A percentile compares a stretch with the other conserved stretches of the same genome.
Conservation (phyloP, 2,888 invertebrate species). For the Cryptocephalus primarius region DNA sequence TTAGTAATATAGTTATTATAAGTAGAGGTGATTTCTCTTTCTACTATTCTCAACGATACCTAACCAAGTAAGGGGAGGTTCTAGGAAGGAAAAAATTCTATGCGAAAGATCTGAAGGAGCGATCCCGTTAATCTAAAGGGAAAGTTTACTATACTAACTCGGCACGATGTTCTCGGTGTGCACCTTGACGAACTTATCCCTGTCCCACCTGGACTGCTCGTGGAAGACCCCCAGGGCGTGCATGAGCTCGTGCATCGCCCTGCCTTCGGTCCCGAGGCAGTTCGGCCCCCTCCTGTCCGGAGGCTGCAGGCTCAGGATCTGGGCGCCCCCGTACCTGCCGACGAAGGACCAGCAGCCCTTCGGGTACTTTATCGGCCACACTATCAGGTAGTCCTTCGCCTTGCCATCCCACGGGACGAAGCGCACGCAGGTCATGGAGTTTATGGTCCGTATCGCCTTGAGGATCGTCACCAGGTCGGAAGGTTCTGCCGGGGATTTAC, state of each 20-base stretch:
- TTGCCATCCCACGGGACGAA: slow-evolving; percentile 56
- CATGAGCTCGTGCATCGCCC: slow-evolving; percentile 71
- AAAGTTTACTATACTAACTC: slow-evolving; percentile 32
- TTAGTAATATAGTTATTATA: too few species aligned
- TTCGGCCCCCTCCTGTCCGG: slow-evolving; percentile 50
- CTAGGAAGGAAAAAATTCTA: too few species aligned
- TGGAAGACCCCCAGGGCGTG: slow-evolving; percentile 75
- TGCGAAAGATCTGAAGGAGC: too few species aligned
- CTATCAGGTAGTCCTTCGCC: slow-evolving; percentile 49
- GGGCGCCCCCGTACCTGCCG: slow-evolving; percentile 61
- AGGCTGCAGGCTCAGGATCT: slow-evolving; percentile 57
- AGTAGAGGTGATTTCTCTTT: too few species aligned
- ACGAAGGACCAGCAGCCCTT: slow-evolving; percentile 68
- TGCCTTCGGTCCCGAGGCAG: slow-evolving; percentile 55
- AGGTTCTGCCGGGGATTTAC: slow-evolving; percentile 35
- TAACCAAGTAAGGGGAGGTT: too few species aligned
- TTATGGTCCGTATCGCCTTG: slow-evolving; percentile 48
- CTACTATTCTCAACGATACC: too few species aligned
- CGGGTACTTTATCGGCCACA: slow-evolving; percentile 56
- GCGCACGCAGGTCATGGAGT: slow-evolving; percentile 53
- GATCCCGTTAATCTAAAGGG: too few species aligned
- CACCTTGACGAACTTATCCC: slow-evolving; percentile 59
- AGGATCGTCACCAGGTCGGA: slow-evolving; percentile 47
- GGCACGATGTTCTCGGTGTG: slow-evolving; percentile 56
- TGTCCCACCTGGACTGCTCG: slow-evolving; percentile 66